Conservation (phyloP, 1,140 invertebrate species). For the Dryas iulia region DNA sequence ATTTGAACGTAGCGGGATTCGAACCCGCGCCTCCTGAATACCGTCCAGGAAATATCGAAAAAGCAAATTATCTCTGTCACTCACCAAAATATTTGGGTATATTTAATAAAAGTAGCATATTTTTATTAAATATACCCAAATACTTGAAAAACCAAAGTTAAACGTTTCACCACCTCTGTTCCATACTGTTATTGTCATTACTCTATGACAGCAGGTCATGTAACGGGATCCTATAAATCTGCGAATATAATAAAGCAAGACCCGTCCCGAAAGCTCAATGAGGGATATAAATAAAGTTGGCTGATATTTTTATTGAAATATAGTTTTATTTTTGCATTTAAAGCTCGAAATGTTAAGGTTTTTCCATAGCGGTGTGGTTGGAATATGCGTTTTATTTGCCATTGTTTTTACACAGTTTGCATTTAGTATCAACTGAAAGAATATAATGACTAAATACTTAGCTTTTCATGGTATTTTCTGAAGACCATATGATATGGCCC, state of each 20-base stretch:
- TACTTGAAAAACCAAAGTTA: background rate
- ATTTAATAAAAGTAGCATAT: too few species aligned
- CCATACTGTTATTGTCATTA: background rate
- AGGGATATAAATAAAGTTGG: slow-evolving; percentile 6
- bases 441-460: too few species aligned
- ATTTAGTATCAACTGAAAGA: too few species aligned
- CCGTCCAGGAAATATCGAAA: too few species aligned
- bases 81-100: too few species aligned
- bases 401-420: too few species aligned
- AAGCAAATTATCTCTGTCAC: too few species aligned
- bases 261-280: slow-evolving; percentile 10
- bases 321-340: slow-evolving; percentile 1
- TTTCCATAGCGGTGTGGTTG: background rate
- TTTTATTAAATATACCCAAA: too few species aligned
- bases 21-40: too few species aligned
- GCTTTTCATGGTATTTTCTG: too few species aligned
- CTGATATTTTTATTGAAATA: background rate
- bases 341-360: background rate
- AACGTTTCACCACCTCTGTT: background rate
- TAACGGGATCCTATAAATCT: slow-evolving; percentile 6
- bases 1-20: too few species aligned
- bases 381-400: background rate
- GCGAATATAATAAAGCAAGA: slow-evolving; percentile 9
- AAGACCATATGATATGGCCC: too few species aligned
- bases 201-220: slow-evolving; percentile 3